phyloP scores from a whole-genome alignment of 1,140 invertebrate species.

The Plodia interpunctella region DNA sequence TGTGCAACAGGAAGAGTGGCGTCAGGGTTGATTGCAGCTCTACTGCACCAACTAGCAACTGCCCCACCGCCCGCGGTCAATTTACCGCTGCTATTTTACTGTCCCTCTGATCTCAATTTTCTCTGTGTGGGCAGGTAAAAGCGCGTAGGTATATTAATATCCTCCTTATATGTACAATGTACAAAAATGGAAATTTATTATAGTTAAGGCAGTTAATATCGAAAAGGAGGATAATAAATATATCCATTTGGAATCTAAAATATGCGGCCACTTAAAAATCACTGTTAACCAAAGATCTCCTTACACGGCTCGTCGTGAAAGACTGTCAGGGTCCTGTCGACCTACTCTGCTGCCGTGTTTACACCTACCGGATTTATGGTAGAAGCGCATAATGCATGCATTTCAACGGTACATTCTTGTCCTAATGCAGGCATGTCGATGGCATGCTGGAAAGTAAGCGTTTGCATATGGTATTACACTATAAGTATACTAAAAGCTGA shows the following conservation, averaged over 20 bases:
- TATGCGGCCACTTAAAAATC: not conserved
- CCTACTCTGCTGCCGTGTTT: conserved; percentile 8
- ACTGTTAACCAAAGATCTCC: conserved; percentile 11
- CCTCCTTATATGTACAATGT: no score
- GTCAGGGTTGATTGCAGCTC: conserved; percentile 2
- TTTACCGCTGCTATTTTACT: no score
- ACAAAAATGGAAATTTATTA: no score
- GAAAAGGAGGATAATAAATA: not conserved
- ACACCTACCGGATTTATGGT: conserved; percentile 12
- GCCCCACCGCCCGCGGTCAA: no score
- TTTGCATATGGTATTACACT: no score
- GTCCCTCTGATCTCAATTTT: no score
- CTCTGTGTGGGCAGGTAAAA: no score
- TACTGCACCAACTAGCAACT: not conserved
- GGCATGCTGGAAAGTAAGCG: no score
- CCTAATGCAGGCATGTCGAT: not conserved
- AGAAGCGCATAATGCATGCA: conserved; percentile 1
- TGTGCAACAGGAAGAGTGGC: conserved; percentile 13
- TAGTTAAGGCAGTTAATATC: not conserved
- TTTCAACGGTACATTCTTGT: not conserved
- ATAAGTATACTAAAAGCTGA: no score
- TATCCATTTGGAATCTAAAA: not conserved
- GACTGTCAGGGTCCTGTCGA: conserved; percentile 10
- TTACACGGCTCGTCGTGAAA: conserved; percentile 14
- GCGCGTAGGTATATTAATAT: no score